phyloP scores from a whole-genome alignment of 2,888 invertebrate genomes.

The Yponomeuta malinellus region DNA sequence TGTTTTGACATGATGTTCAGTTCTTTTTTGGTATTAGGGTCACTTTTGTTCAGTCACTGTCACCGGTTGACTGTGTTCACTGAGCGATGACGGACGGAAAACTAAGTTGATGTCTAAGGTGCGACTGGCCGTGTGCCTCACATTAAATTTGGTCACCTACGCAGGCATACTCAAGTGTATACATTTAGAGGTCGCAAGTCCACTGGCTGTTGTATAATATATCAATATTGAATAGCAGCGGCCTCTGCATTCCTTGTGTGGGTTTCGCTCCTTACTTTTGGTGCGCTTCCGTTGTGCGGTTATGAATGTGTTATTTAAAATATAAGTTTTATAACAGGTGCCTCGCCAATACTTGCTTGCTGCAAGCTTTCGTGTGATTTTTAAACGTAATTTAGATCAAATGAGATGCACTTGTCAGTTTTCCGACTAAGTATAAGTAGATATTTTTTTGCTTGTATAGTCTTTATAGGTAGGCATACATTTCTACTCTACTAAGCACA shows the following conservation, averaged over 20 bases:
- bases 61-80: conserved; percentile 35
- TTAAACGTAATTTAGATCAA: too few relatives aligned
- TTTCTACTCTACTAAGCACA: too few relatives aligned
- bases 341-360: not conserved
- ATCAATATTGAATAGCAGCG: conserved; percentile 43
- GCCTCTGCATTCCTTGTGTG: conserved; percentile 59
- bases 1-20: conserved; percentile 49
- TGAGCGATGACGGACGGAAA: conserved; percentile 44
- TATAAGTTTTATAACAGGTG: not conserved
- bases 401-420: too few relatives aligned
- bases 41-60: not conserved
- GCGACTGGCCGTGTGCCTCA: not conserved
- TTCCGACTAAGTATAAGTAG: too few relatives aligned
- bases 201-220: conserved; percentile 34
- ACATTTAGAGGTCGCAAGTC: not conserved
- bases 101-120: conserved; percentile 38
- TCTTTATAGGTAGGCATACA: too few relatives aligned
- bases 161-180: not conserved
- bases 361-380: too few relatives aligned
- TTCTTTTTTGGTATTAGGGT: conserved; percentile 6
- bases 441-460: too few relatives aligned
- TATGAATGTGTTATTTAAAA: conserved; percentile 42
- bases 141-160: not conserved
- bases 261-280: conserved; percentile 71
- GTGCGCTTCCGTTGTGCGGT: conserved; percentile 67